phyloP scores from a whole-genome alignment of 2,888 invertebrate genomes.

The Tenthredo distinguenda region DNA sequence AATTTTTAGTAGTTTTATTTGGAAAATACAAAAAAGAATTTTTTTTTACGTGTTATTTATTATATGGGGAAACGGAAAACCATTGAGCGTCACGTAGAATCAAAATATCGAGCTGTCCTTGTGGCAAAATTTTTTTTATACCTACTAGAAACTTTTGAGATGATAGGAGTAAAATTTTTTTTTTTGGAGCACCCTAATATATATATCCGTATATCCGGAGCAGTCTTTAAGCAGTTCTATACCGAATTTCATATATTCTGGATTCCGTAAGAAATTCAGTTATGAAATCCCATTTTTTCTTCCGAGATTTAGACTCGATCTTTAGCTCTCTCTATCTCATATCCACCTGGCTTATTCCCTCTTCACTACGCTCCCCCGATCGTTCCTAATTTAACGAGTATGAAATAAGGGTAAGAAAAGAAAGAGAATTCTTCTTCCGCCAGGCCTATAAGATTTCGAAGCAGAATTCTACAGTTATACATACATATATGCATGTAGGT shows the following conservation, averaged over 20 bases:
- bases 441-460: not conserved
- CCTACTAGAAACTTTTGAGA: too few species aligned
- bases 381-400: conserved; percentile 15
- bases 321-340: not conserved
- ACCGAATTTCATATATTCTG: not conserved
- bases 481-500: too few species aligned
- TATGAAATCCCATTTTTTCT: not conserved
- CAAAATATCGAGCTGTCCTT: too few species aligned
- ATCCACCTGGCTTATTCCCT: not conserved
- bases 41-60: too few species aligned
- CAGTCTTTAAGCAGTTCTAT: not conserved
- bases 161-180: too few species aligned
- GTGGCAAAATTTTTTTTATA: too few species aligned
- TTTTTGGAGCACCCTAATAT: not conserved
- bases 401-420: not conserved
- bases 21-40: too few species aligned
- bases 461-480: not conserved
- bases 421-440: not conserved
- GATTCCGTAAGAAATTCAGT: not conserved
- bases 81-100: too few species aligned
- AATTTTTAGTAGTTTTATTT: too few species aligned
- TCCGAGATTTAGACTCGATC: conserved; percentile 1
- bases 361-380: not conserved
- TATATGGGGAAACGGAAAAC: too few species aligned
- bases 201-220: not conserved